Percentiles rank a stretch among this genome's conserved stretches.
phyloP scores from a whole-genome alignment of 2,888 invertebrate genomes.

The Idaea aversata region DNA sequence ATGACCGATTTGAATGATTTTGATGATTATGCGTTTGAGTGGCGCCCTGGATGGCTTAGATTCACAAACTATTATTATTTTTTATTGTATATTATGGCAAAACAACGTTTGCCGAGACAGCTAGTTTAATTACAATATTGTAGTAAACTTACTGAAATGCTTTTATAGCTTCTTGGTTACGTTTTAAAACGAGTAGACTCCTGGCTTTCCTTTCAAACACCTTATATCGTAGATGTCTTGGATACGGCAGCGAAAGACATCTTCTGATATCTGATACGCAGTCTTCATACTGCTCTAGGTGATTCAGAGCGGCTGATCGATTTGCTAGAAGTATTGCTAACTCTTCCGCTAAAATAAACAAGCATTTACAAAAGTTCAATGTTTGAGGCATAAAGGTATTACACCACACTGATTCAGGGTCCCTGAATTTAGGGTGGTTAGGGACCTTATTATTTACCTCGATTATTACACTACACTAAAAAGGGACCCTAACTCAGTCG shows the following conservation, averaged over 20 bases:
- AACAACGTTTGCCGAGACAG: no score
- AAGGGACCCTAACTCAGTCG: no score
- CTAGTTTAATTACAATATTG: not conserved
- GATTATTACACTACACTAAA: no score
- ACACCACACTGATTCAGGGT: no score
- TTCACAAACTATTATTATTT: no score
- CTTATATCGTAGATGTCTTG: constrained; percentile 86
- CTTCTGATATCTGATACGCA: constrained; percentile 86
- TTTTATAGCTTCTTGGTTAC: constrained; percentile 81
- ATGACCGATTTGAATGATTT: no score
- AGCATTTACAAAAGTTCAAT: not conserved
- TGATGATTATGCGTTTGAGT: no score
- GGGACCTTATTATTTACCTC: no score
- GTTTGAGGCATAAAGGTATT: no score
- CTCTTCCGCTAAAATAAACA: constrained; percentile 73
- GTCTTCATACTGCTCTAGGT: constrained; percentile 83
- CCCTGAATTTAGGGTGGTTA: no score
- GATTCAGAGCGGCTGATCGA: constrained; percentile 89
- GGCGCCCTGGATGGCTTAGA: no score
- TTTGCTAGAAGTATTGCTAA: constrained; percentile 87
- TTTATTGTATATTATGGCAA: no score
- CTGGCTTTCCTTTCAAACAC: constrained; percentile 87
- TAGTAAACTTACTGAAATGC: constrained; percentile 78
- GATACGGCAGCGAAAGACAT: constrained; percentile 84
- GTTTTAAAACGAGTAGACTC: constrained; percentile 84